Conservation (phyloP, 2,888 invertebrate genomes). For the Cheilosia impressa region DNA sequence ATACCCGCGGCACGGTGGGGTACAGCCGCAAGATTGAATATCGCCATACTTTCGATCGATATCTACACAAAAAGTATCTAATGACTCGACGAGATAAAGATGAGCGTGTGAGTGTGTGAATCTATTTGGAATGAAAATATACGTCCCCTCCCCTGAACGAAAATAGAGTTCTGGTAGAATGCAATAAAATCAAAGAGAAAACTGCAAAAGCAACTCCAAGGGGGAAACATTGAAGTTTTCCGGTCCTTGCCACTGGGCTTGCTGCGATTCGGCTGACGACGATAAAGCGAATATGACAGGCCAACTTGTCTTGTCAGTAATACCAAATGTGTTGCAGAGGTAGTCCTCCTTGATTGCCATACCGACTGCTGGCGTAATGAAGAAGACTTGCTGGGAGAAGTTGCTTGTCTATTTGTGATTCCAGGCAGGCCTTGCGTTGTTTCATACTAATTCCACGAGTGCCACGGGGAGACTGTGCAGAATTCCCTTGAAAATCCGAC, state of each 20-base stretch:
- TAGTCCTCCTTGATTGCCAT: conserved; percentile 21
- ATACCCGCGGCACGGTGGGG: neutral
- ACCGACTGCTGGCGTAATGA: neutral
- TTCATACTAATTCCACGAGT: conserved; percentile 8
- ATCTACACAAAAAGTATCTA: conserved; percentile 38
- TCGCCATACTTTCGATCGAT: conserved; percentile 30
- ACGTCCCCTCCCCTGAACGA: too few species aligned
- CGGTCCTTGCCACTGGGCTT: conserved; percentile 38
- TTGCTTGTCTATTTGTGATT: conserved; percentile 39
- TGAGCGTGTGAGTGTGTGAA: neutral
- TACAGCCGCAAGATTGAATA: conserved; percentile 20
- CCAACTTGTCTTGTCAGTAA: conserved; percentile 51
- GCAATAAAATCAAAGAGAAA: conserved; percentile 30
- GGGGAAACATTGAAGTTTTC: conserved; percentile 24
- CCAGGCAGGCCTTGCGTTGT: conserved; percentile 27
- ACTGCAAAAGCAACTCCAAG: neutral
- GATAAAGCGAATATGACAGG: conserved; percentile 51
- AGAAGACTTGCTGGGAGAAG: conserved; percentile 29
- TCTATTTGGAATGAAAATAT: too few species aligned
- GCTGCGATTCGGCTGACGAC: conserved; percentile 15
- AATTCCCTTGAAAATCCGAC: neutral
- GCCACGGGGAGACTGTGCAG: neutral
- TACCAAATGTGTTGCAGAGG: conserved; percentile 34
- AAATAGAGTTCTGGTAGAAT: conserved; percentile 29
- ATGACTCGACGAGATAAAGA: neutral